phyloP scores from a whole-genome alignment of 2,113 vertebrate species.

The Ursus arctos region DNA sequence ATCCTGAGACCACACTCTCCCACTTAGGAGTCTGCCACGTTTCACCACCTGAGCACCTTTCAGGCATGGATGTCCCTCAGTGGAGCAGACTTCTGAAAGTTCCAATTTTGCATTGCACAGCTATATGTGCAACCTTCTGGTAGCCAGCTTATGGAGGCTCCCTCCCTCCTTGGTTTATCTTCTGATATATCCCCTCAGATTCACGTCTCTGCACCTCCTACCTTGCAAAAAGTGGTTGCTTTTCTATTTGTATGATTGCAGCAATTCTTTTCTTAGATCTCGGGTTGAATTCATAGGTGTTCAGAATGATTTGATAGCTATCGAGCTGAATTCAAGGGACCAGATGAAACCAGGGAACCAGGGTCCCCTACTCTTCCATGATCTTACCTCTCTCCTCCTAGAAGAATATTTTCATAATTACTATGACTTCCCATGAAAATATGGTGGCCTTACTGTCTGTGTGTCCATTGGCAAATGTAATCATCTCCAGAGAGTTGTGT shows the following conservation, averaged over 20 bases:
- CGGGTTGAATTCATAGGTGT: background rate
- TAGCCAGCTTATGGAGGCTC: background rate
- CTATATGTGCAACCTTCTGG: too few species aligned
- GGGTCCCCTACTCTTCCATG: background rate
- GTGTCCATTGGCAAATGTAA: background rate
- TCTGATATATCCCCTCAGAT: background rate
- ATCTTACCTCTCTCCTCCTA: background rate
- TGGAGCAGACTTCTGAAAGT: too few species aligned
- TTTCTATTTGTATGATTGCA: background rate
- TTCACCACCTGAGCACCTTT: background rate
- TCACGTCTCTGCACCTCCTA: background rate
- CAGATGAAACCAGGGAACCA: background rate
- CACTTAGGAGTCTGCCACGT: background rate
- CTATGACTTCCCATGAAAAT: background rate
- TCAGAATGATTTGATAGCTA: background rate
- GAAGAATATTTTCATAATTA: background rate
- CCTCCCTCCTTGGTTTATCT: background rate
- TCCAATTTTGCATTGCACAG: background rate
- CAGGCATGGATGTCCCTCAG: background rate
- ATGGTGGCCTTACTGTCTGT: background rate
- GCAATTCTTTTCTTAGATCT: background rate
- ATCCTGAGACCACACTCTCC: background rate
- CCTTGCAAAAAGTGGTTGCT: background rate
- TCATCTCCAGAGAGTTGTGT: background rate
- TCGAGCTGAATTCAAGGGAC: background rate